These are phyloP conservation scores for Labrus mixtus DNA, from an alignment of 2,113 vertebrate genomes.

Conservation along the genomic window DNA sequence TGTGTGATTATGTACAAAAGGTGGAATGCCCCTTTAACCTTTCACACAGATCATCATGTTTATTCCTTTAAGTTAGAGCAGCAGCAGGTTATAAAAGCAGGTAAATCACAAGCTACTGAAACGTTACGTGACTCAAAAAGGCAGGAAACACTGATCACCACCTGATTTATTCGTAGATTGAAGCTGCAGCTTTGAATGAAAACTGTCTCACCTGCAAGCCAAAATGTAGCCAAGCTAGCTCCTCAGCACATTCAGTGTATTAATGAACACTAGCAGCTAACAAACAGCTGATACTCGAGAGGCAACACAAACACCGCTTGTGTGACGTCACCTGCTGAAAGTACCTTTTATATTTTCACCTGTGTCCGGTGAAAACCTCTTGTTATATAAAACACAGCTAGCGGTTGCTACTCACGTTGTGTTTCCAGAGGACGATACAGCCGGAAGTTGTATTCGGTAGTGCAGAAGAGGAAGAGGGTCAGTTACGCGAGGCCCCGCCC, in stretches of 20 bases:
- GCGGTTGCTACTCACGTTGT: constrained; percentile 75
- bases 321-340: background rate
- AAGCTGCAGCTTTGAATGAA: constrained; percentile 4
- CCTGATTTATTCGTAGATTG: accelerated
- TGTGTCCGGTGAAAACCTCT: background rate
- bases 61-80: constrained; percentile 23
- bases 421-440: constrained; percentile 71
- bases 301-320: background rate
- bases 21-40: constrained; percentile 60
- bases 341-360: too few species aligned
- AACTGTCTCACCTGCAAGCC: background rate
- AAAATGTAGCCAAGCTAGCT: constrained; percentile 42
- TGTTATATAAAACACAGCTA: constrained; percentile 20
- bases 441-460: constrained; percentile 55
- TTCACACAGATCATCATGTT: constrained; percentile 28
- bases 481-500: constrained; percentile 20
- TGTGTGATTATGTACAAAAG: background rate
- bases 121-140: background rate
- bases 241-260: background rate
- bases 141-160: accelerated
- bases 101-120: accelerated
- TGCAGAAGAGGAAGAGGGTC: constrained; percentile 40
- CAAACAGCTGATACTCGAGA: background rate
- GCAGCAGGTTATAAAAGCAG: accelerated
- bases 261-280: constrained; percentile 2